Conservation (phyloP, 1,140 invertebrate genomes). For the Saccostrea echinata region DNA sequence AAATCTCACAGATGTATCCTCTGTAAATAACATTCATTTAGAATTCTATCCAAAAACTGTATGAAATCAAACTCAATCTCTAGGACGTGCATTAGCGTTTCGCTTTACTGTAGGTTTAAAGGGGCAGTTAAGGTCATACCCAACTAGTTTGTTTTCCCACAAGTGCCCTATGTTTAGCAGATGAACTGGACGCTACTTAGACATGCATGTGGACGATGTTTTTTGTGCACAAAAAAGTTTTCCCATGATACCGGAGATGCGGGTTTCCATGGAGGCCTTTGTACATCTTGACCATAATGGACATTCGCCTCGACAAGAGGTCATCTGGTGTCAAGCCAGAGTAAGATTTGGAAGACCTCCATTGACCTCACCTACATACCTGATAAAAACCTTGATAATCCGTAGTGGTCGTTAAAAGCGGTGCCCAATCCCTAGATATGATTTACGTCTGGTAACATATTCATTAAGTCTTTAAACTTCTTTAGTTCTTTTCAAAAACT, state of each 20-base stretch:
- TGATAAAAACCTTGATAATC: constrained; percentile 28
- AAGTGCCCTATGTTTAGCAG: constrained; percentile 28
- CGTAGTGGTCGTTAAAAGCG: constrained; percentile 14
- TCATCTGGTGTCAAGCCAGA: constrained; percentile 55
- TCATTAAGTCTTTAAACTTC: background rate
- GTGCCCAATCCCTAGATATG: constrained; percentile 1
- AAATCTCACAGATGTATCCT: background rate
- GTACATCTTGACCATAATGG: constrained; percentile 55
- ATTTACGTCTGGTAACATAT: background rate
- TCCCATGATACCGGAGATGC: constrained; percentile 49
- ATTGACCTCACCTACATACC: constrained; percentile 50
- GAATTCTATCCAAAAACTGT: background rate
- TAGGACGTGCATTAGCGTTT: background rate
- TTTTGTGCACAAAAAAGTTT: constrained; percentile 56
- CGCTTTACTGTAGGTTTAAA: constrained; percentile 13
- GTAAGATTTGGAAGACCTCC: constrained; percentile 52
- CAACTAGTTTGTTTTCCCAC: constrained; percentile 38
- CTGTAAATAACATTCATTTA: constrained; percentile 1
- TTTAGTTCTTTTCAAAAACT: too few relatives aligned
- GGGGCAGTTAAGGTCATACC: constrained; percentile 34
- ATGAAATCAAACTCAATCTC: background rate
- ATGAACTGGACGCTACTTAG: constrained; percentile 34
- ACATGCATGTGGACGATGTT: constrained; percentile 36
- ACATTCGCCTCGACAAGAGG: constrained; percentile 53
- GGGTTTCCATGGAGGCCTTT: constrained; percentile 43